Conservation (phyloP, 2,113 vertebrate genomes). For the Capreolus pygargus region DNA sequence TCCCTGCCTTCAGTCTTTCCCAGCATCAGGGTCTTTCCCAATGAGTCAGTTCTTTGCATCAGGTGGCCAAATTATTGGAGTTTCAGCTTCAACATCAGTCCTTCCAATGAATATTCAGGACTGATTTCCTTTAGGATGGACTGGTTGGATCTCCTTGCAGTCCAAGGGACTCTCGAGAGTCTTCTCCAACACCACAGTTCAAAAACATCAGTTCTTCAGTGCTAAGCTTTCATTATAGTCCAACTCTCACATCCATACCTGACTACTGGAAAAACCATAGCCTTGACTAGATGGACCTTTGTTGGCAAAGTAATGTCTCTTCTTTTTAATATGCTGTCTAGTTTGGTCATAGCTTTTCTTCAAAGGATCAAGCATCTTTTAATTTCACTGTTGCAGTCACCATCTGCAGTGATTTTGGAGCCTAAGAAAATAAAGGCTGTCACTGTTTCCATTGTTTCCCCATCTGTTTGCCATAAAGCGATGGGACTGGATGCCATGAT, state of each 20-base stretch:
- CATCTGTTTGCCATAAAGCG: not conserved
- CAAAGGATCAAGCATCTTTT: not conserved
- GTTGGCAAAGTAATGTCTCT: not conserved
- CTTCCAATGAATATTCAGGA: not conserved
- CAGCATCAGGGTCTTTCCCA: not conserved
- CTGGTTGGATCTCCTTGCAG: not conserved
- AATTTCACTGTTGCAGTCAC: not conserved
- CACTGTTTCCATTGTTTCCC: not conserved
- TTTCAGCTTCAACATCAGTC: not conserved
- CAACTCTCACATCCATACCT: not conserved
- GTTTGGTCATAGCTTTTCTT: not conserved
- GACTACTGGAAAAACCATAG: not conserved
- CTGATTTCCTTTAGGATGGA: not conserved
- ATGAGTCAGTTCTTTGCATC: not conserved
- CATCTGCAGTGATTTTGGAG: not conserved
- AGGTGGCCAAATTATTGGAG: not conserved
- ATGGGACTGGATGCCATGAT: not conserved
- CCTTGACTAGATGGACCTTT: not conserved
- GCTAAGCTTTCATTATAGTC: not conserved
- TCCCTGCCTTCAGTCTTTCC: not conserved
- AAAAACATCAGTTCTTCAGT: not conserved
- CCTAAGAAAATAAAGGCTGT: not conserved
- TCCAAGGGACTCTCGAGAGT: not conserved
- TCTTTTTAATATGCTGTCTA: not conserved
- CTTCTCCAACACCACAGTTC: not conserved